Conservation (phyloP, 2,797 vertebrate species). For the Cynopterus sphinx region DNA sequence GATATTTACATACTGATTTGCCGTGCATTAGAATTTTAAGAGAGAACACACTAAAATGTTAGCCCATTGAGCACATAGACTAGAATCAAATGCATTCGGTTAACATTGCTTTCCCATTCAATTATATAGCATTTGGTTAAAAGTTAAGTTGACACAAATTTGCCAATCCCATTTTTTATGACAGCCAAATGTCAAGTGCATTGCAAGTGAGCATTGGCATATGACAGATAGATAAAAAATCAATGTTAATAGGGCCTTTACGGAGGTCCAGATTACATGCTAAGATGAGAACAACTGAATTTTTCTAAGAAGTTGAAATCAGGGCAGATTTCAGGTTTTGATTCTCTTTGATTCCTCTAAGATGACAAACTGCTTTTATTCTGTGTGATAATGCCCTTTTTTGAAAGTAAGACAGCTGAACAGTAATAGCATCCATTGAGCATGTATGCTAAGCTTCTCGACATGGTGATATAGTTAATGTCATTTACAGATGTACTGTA, state of each 20-base stretch:
- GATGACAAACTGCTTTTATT: neutral
- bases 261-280: neutral
- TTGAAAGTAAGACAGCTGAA: neutral
- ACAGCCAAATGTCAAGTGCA: constrained; percentile 65
- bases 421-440: neutral
- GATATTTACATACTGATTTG: constrained; percentile 71
- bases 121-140: constrained; percentile 65
- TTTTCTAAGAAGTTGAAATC: constrained; percentile 29
- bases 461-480: neutral
- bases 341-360: neutral
- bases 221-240: constrained; percentile 59
- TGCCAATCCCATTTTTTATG: constrained; percentile 61
- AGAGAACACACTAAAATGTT: constrained; percentile 61
- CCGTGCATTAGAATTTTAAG: constrained; percentile 69
- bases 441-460: neutral
- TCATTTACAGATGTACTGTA: neutral
- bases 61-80: constrained; percentile 65
- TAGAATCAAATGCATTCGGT: constrained; percentile 62
- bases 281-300: constrained; percentile 46
- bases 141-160: constrained; percentile 59
- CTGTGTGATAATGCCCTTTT: neutral
- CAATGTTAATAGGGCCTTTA: constrained; percentile 53
- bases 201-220: constrained; percentile 44
- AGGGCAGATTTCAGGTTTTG: neutral
- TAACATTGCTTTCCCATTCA: constrained; percentile 77